Conservation (phyloP, 2,797 vertebrate genomes). For the Pantherophis alleghaniensis region DNA sequence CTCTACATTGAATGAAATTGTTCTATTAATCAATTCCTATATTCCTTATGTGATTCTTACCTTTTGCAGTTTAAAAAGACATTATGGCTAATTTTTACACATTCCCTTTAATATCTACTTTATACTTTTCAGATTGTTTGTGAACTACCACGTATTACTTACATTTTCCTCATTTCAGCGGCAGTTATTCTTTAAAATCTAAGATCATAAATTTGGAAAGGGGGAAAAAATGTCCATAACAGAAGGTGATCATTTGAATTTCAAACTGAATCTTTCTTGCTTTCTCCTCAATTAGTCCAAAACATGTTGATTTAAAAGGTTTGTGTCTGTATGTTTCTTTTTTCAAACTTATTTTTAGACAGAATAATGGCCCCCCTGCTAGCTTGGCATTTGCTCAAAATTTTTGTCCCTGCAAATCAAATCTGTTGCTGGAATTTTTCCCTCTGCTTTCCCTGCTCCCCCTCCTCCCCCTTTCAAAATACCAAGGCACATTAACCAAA, state of each 20-base stretch:
- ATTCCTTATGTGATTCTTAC: slow-evolving; percentile 39
- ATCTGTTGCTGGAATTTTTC: slow-evolving; percentile 87
- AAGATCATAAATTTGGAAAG: slow-evolving; percentile 68
- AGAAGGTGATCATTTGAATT: slow-evolving; percentile 80
- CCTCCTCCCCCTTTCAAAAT: slow-evolving; percentile 77
- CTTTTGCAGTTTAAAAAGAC: slow-evolving; percentile 50
- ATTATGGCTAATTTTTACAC: neutral
- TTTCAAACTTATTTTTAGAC: slow-evolving; percentile 81
- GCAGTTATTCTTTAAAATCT: slow-evolving; percentile 60
- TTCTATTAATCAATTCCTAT: slow-evolving; percentile 33
- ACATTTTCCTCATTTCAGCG: slow-evolving; percentile 46
- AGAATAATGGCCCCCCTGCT: slow-evolving; percentile 78
- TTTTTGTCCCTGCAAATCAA: slow-evolving; percentile 89
- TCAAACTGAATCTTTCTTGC: slow-evolving; percentile 78
- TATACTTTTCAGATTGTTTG: slow-evolving; percentile 20
- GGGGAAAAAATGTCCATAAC: slow-evolving; percentile 64
- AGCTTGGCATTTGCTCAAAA: slow-evolving; percentile 80
- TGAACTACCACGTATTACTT: slow-evolving; percentile 7
- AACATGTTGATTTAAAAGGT: slow-evolving; percentile 87
- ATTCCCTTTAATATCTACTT: neutral
- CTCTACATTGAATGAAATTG: neutral
- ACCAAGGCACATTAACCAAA: slow-evolving; percentile 86
- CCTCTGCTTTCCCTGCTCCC: slow-evolving; percentile 21
- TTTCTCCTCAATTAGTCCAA: slow-evolving; percentile 79
- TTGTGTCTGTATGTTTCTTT: slow-evolving; percentile 66